A percentile compares a stretch with the other conserved stretches of the same genome.
Conservation (phyloP, 1,140 invertebrate genomes). For the Euglossa dilemma region DNA sequence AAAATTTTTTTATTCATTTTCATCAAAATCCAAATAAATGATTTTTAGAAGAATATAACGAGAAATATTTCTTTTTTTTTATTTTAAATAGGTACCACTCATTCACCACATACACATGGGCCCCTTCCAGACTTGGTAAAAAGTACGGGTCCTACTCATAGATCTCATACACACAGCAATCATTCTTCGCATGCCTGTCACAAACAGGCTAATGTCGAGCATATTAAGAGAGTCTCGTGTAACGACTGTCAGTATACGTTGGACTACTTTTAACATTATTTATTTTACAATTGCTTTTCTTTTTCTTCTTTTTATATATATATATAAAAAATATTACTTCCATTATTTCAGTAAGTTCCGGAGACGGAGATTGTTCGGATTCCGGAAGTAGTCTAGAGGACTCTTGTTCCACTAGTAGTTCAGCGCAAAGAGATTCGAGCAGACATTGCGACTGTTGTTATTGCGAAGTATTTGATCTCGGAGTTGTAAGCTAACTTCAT, state of each 20-base stretch:
- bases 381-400: slow-evolving; percentile 82
- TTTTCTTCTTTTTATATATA: not conserved
- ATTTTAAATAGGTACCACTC: slow-evolving; percentile 66
- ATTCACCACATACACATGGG: slow-evolving; percentile 74
- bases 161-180: slow-evolving; percentile 74
- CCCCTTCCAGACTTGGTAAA: slow-evolving; percentile 73
- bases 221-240: slow-evolving; percentile 81
- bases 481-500: slow-evolving; percentile 82
- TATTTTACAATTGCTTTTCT: not conserved
- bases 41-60: not conserved
- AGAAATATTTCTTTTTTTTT: slow-evolving; percentile 11
- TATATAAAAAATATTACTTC: not conserved
- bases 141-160: slow-evolving; percentile 67
- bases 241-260: slow-evolving; percentile 78
- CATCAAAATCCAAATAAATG: not conserved
- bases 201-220: slow-evolving; percentile 80
- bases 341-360: slow-evolving; percentile 71
- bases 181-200: slow-evolving; percentile 77
- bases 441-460: slow-evolving; percentile 89
- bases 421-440: slow-evolving; percentile 82
- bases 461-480: slow-evolving; percentile 89
- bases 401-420: slow-evolving; percentile 83
- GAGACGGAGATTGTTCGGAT: slow-evolving; percentile 81
- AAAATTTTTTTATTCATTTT: not conserved
- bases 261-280: not conserved